These are phyloP conservation scores for Cathartes aura DNA, from an alignment of 2,113 vertebrate species.

Conservation along the genomic window DNA sequence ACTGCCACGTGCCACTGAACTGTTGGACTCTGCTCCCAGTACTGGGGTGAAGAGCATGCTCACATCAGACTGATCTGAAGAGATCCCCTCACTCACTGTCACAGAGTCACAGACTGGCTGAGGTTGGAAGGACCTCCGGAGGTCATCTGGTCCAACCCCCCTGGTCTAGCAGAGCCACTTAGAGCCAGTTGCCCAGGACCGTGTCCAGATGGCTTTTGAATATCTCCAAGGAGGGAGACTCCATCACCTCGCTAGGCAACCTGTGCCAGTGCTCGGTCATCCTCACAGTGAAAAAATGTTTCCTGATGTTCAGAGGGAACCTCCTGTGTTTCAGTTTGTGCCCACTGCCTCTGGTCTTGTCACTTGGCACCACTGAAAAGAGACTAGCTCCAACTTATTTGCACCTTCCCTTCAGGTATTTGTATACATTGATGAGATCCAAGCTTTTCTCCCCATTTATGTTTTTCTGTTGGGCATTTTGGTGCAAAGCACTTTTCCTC, in stretches of 20 bases:
- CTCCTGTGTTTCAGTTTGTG: not conserved
- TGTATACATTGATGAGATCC: not conserved
- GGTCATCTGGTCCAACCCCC: not conserved
- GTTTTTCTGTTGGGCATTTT: not conserved
- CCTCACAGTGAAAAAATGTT: not conserved
- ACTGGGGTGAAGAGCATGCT: not conserved
- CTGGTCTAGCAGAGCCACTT: not conserved
- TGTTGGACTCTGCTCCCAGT: not conserved
- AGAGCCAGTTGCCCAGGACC: not conserved
- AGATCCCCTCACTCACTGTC: not conserved
- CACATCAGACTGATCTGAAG: not conserved
- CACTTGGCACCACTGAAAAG: not conserved
- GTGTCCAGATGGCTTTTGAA: not conserved
- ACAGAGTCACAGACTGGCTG: not conserved
- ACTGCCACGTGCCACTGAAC: not conserved
- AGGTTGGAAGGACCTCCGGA: not conserved
- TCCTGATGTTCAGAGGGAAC: not conserved
- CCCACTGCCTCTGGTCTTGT: not conserved
- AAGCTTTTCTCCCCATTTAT: rapidly evolving
- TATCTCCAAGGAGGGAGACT: not conserved
- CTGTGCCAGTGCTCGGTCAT: not conserved
- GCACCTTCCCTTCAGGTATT: not conserved
- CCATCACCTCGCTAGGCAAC: not conserved
- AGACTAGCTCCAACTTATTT: not conserved
- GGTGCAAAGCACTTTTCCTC: not conserved